phyloP scores from a whole-genome alignment of 2,797 vertebrate species.

The Acestrorhynchus altus region DNA sequence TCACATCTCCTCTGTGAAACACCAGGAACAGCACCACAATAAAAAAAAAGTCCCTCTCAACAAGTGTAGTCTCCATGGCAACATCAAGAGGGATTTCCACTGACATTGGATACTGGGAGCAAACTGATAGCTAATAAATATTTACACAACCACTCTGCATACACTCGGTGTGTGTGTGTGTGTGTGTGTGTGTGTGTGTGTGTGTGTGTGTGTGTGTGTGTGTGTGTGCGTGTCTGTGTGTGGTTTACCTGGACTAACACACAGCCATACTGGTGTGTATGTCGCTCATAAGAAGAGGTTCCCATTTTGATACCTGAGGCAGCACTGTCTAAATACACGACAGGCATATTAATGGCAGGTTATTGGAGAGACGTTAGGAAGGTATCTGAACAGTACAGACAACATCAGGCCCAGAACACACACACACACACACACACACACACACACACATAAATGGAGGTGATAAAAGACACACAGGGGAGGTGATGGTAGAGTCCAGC shows the following conservation, averaged over 20 bases:
- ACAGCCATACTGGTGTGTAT: not conserved
- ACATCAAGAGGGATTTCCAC: constrained; percentile 75
- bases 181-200: too few relatives aligned
- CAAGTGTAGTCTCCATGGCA: constrained; percentile 85
- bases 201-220: too few relatives aligned
- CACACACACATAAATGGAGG: not conserved
- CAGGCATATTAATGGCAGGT: constrained; percentile 48
- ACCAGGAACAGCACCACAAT: constrained; percentile 29
- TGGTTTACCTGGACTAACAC: constrained; percentile 2
- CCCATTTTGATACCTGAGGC: not conserved
- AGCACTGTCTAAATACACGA: constrained; percentile 36
- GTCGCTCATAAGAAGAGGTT: constrained; percentile 6
- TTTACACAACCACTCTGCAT: constrained; percentile 33
- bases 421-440: not conserved
- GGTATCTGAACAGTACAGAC: too few relatives aligned
- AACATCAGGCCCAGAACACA: too few relatives aligned
- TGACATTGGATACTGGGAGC: constrained; percentile 49
- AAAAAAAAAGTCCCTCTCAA: constrained; percentile 72
- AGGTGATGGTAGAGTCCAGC: too few relatives aligned
- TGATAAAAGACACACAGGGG: not conserved
- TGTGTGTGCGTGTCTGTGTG: constrained; percentile 11
- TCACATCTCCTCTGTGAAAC: too few relatives aligned
- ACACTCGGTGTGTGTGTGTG: constrained; percentile 5
- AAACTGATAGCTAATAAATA: constrained; percentile 50
- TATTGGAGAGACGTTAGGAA: not conserved